phyloP scores from a whole-genome alignment of 1,140 invertebrate genomes.

The Tetragnatha versicolor region DNA sequence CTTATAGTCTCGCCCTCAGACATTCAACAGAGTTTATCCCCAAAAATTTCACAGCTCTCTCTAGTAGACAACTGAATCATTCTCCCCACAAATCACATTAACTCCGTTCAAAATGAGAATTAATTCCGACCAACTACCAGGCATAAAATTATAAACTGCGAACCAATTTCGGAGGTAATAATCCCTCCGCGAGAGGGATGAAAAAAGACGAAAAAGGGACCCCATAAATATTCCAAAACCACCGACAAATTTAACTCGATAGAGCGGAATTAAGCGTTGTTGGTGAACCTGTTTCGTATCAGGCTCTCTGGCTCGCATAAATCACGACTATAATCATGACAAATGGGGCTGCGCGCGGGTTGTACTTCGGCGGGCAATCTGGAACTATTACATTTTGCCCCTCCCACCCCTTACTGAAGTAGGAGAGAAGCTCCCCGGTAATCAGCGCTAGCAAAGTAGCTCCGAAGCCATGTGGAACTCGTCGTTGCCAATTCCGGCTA shows the following conservation, averaged over 20 bases:
- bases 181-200: too few species aligned
- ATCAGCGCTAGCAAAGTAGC: conserved; percentile 31
- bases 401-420: conserved; percentile 3
- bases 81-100: too few species aligned
- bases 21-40: too few species aligned
- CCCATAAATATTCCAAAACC: conserved; percentile 23
- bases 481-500: conserved; percentile 38
- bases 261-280: conserved; percentile 41
- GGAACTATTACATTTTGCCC: conserved; percentile 47
- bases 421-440: conserved; percentile 12
- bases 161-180: too few species aligned
- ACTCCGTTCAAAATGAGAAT: too few species aligned
- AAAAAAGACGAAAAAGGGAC: neutral
- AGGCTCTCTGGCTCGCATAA: conserved; percentile 36
- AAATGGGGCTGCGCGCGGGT: conserved; percentile 33
- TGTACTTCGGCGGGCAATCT: conserved; percentile 46
- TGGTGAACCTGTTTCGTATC: conserved; percentile 42
- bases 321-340: conserved; percentile 46
- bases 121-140: too few species aligned
- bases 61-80: too few species aligned
- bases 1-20: too few species aligned
- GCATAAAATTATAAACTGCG: too few species aligned
- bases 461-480: conserved; percentile 19
- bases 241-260: conserved; percentile 35
- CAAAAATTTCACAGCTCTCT: too few species aligned